Evolutionary conservation across 1,140 invertebrate species (phyloP), one percentile per base, ranked within the genome.

Genomic region (Pseudomyrmex gracilis): DNA sequence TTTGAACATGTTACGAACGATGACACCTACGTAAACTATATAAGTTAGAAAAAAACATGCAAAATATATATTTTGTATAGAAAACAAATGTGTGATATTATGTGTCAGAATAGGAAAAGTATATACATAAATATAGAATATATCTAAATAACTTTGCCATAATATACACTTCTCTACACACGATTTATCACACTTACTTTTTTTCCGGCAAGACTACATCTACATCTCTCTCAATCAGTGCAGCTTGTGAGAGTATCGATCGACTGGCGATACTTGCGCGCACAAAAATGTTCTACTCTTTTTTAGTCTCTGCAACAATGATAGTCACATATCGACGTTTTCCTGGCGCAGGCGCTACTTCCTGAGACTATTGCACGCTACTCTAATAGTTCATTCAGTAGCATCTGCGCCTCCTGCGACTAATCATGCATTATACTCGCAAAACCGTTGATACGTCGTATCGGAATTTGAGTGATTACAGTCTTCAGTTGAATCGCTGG

Each of bases 1-100:
- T 86, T 71, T 89, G 5, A 89, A 87, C 82, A 60, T 85, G 13
- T 58, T 85, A 67, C 53, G 84, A 73, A 85, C 84, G 55, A 63
- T 85, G 55, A 85, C 76, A n/a, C 34, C 60, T 4, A 7, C 76
- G 17, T 78, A n/a, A 78, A 15, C 13, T 24, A 68, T 43, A 12
- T 57, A 78, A 68, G 0, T 45, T 68, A 67, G 20, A 8, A 15
- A 12, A 78, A 55, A 5, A 0, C 17, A 45, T 55, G 10, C 61
- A 13, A 5, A 10, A 45, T 47, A 70, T 58, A 68, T 70, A 78
- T 78, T 78, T 77, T 77, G 4, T 68, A 78, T 47, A 78, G 24
- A 58, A 24, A 15, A 70, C n/a, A 24, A 47, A 34, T 34, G 34
- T 78, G 20, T 20, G 20, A 78, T 24, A 70, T 70, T 3, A n/a